Conservation (phyloP, 2,888 invertebrate genomes). For the Morpho achilles region DNA sequence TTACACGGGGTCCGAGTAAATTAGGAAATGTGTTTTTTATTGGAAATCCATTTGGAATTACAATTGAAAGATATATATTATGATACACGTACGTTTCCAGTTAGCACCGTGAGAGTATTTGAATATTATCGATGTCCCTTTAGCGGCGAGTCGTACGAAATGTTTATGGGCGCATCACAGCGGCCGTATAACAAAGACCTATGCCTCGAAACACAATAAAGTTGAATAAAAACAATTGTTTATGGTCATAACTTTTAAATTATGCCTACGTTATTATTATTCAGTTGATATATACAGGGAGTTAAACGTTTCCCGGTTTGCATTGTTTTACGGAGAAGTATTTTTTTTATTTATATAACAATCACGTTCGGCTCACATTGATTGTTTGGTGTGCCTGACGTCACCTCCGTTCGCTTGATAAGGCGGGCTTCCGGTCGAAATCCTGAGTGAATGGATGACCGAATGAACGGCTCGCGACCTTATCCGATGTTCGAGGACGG, state of each 20-base stretch:
- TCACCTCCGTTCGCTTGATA: conserved; percentile 72
- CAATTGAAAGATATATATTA: conserved; percentile 56
- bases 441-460: conserved; percentile 45
- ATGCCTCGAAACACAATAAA: conserved; percentile 21
- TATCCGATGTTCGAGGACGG: conserved; percentile 33
- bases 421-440: conserved; percentile 70
- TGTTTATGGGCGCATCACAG: conserved; percentile 25
- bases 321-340: conserved; percentile 61
- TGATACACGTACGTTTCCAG: conserved; percentile 64
- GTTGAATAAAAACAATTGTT: conserved; percentile 23
- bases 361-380: conserved; percentile 67
- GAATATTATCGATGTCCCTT: conserved; percentile 40
- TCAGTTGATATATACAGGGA: conserved; percentile 36
- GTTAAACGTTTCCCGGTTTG: conserved; percentile 55
- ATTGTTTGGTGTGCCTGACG: conserved; percentile 60
- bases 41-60: conserved; percentile 66
- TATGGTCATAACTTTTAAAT: conserved; percentile 23
- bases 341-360: conserved; percentile 67
- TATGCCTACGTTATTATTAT: conserved; percentile 25
- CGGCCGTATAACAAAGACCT: conserved; percentile 25
- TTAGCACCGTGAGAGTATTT: conserved; percentile 61
- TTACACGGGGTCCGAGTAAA: conserved; percentile 51
- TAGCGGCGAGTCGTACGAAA: conserved; percentile 30
- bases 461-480: conserved; percentile 40
- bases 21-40: conserved; percentile 77